phyloP scores from a whole-genome alignment of 2,113 vertebrate genomes.

The Lepidothrix coronata region DNA sequence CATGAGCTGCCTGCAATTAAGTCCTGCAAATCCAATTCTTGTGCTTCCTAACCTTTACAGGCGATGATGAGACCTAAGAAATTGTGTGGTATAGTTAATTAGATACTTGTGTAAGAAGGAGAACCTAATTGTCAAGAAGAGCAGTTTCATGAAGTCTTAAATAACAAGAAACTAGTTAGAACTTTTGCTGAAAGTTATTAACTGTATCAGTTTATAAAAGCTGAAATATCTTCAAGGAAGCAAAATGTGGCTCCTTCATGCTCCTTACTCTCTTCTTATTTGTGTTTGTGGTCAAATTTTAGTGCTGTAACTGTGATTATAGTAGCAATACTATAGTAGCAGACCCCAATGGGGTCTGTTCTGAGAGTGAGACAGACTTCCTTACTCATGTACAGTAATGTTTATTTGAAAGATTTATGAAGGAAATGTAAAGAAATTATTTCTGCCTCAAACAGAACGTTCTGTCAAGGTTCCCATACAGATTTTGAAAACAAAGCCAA shows the following conservation, averaged over 20 bases:
- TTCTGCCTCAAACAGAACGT: not conserved
- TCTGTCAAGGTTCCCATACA: slow-evolving; percentile 14
- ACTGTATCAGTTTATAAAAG: not conserved
- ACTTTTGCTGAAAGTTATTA: not conserved
- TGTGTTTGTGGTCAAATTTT: not conserved
- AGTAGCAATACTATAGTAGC: not conserved
- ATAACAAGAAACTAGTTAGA: not conserved
- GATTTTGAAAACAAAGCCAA: slow-evolving; percentile 30
- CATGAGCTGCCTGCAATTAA: not conserved
- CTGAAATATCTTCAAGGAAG: not conserved
- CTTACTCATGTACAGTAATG: not conserved
- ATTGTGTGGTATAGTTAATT: not conserved
- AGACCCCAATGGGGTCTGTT: not conserved
- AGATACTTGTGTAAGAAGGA: not conserved
- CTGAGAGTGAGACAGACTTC: not conserved
- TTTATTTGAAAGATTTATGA: slow-evolving; percentile 16
- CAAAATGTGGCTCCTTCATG: not conserved
- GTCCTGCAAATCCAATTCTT: not conserved
- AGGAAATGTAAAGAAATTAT: not conserved
- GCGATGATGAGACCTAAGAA: not conserved
- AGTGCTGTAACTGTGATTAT: not conserved
- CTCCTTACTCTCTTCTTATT: not conserved
- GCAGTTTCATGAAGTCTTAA: not conserved
- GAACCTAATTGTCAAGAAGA: not conserved
- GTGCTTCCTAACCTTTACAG: not conserved